Evolutionary conservation across 2,797 vertebrate species (phyloP).

Genomic region (Tenualosa thibaudeaui): DNA sequence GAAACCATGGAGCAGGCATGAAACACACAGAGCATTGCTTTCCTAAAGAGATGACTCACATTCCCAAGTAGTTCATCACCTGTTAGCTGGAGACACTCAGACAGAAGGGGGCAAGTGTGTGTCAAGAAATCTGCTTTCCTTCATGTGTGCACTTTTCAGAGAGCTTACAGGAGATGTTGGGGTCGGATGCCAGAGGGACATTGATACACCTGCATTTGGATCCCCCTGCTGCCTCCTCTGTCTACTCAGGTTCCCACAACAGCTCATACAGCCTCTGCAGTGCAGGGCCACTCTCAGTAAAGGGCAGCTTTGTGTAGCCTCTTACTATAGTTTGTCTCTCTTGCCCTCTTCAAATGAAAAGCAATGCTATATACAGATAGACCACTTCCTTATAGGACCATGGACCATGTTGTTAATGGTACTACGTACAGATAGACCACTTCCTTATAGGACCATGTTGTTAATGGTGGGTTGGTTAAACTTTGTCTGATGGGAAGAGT

Average conservation of each 20-base stretch:
- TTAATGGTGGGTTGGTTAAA: background rate
- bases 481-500: background rate
- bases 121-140: background rate
- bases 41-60: background rate
- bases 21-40: background rate
- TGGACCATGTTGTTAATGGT: background rate
- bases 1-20: background rate
- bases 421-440: too few species aligned
- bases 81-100: background rate
- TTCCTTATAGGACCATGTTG: background rate
- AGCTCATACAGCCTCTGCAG: background rate
- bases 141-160: background rate
- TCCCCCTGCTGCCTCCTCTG: background rate
- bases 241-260: constrained; percentile 22
- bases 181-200: background rate
- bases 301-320: background rate
- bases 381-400: too few species aligned
- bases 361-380: background rate
- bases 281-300: too few species aligned
- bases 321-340: background rate
- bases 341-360: background rate
- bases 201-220: constrained; percentile 1
- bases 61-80: background rate
- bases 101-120: background rate
- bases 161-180: background rate